phyloP scores from a whole-genome alignment of 2,797 vertebrate genomes.

The Amblyopsis hoosieri region DNA sequence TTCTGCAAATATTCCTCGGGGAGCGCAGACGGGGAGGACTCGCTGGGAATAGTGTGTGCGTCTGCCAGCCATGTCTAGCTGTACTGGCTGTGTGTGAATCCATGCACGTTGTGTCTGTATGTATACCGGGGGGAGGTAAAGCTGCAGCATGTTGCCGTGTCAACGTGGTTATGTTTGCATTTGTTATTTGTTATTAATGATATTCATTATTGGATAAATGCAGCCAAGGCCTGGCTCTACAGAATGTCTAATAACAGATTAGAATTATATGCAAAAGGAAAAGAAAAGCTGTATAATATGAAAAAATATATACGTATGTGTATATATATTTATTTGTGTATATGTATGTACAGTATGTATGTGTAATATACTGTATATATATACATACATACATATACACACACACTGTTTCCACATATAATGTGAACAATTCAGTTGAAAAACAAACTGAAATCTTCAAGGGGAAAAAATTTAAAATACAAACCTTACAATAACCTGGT shows the following conservation, averaged over 20 bases:
- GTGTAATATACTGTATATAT: too few relatives aligned
- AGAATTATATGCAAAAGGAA: too few relatives aligned
- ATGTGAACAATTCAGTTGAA: too few relatives aligned
- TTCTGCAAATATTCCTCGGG: slow-evolving; percentile 32
- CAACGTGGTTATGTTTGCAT: neutral
- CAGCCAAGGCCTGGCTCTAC: slow-evolving; percentile 9
- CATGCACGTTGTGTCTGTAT: neutral
- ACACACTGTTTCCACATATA: too few relatives aligned
- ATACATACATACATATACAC: too few relatives aligned
- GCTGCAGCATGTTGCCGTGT: neutral
- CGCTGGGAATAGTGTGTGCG: slow-evolving; percentile 30
- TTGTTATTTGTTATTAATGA: neutral
- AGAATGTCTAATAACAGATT: slow-evolving; percentile 41
- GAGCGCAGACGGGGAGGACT: slow-evolving; percentile 29
- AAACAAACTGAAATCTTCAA: too few relatives aligned
- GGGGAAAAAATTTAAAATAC: too few relatives aligned
- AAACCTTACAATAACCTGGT: too few relatives aligned
- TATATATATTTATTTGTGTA: too few relatives aligned
- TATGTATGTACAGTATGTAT: too few relatives aligned
- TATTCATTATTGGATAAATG: slow-evolving; percentile 25
- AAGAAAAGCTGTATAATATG: too few relatives aligned
- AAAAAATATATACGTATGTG: too few relatives aligned
- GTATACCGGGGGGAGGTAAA: neutral
- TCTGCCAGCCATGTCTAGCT: slow-evolving; percentile 10
- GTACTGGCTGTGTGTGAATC: slow-evolving; percentile 23